Percentiles rank a stretch among this genome's conserved stretches.
Conservation (phyloP, 2,113 vertebrate genomes). For the Stictonetta naevosa region DNA sequence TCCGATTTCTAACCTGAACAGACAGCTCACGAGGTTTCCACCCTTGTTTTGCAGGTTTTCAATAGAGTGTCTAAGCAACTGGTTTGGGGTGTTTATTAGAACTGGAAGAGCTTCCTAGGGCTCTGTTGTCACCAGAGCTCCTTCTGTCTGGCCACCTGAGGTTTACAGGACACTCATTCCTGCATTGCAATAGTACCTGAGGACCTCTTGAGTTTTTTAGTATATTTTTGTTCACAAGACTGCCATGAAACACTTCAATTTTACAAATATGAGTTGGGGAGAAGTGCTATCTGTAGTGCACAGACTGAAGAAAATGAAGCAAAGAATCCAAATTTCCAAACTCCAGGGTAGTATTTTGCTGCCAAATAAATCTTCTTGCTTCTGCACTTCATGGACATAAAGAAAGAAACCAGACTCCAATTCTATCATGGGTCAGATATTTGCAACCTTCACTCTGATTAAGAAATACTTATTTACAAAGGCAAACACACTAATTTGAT, state of each 20-base stretch:
- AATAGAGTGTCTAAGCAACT: conserved; percentile 57
- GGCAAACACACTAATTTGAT: neutral
- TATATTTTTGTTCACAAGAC: neutral
- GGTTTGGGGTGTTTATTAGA: conserved; percentile 38
- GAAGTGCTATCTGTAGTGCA: neutral
- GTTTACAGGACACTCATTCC: neutral
- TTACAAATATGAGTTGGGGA: neutral
- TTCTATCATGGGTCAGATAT: neutral
- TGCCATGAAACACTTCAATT: neutral
- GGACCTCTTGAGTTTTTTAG: neutral
- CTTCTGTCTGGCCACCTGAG: conserved; percentile 44
- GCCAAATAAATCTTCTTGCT: neutral
- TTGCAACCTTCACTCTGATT: neutral
- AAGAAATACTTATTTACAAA: neutral
- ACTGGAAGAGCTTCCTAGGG: conserved; percentile 36
- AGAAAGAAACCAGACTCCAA: neutral
- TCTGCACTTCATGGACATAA: neutral
- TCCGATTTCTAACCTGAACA: conserved; percentile 53
- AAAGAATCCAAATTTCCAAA: neutral
- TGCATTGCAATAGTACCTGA: neutral
- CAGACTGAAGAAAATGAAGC: neutral
- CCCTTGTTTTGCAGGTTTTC: conserved; percentile 71
- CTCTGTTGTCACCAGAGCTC: neutral
- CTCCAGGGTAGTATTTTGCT: neutral
- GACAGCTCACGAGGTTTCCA: conserved; percentile 54